A percentile compares a stretch with the other conserved stretches of the same genome.
phyloP scores from a whole-genome alignment of 2,797 vertebrate species.

The Tadarida brasiliensis region DNA sequence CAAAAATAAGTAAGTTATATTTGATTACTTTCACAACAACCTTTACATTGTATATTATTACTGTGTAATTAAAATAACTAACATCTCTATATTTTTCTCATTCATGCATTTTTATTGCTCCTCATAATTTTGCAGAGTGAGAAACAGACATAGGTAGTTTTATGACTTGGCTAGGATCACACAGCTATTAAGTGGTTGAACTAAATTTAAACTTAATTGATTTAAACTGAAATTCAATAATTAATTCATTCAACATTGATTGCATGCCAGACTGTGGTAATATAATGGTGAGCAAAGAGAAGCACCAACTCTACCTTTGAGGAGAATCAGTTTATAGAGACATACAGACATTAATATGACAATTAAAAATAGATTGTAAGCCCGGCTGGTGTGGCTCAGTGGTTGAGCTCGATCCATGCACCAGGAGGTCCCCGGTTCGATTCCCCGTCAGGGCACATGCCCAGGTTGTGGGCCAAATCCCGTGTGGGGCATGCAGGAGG shows the following conservation, averaged over 20 bases:
- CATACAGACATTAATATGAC: not conserved
- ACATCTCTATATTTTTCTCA: not conserved
- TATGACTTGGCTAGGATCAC: not conserved
- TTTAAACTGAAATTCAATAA: slow-evolving; percentile 21
- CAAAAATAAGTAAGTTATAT: not conserved
- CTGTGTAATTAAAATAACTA: not conserved
- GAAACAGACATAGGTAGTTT: not conserved
- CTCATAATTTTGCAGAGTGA: not conserved
- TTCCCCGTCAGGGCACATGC: too few relatives aligned
- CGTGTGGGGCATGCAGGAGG: too few relatives aligned
- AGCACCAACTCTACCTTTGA: not conserved
- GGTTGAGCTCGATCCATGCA: too few relatives aligned
- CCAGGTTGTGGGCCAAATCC: too few relatives aligned
- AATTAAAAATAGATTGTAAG: not conserved
- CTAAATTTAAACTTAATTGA: not conserved
- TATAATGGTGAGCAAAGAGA: not conserved
- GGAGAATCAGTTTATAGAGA: not conserved
- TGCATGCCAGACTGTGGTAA: not conserved
- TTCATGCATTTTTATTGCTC: not conserved
- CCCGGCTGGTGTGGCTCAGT: too few relatives aligned
- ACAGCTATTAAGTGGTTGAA: not conserved
- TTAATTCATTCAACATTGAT: not conserved
- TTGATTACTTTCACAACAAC: not conserved
- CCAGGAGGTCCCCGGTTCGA: too few relatives aligned
- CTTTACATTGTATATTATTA: not conserved